Evolutionary conservation across 2,797 vertebrate species (phyloP), one percentile per base, ranked within the genome.

Genomic region (Oreochromis grahami): DNA sequence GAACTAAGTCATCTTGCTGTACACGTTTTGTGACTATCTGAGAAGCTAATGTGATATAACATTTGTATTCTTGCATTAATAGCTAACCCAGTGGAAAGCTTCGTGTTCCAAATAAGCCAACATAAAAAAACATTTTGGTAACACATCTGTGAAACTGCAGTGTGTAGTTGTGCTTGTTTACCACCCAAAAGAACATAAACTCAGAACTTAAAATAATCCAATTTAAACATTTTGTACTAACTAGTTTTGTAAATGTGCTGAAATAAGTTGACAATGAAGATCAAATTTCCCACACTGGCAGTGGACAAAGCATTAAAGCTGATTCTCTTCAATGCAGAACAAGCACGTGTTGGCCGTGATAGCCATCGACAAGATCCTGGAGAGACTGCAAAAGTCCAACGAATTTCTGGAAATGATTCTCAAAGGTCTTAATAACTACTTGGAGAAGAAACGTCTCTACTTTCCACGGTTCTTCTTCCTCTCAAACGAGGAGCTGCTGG

Each of bases 401-500:
- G 95, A 97, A 76, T 92, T 98, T 79, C 93, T 98, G 91, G 97
- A 98, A 79, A 91, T 97, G 80, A 98, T 99, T 90, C 96, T 98
- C 50, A 98, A 98, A 90, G 97, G 97, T 82, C 97, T 98, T 26
- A 98, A 98, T 87, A 97, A 97, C 81, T 98, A 99, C 90, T 93
- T 99, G 92, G 98, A 98, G 91, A 98, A 97, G 94, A 98, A 98
- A 81, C 96, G 97, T 13, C 96, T 99, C 13, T 98, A 93, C 87
- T 99, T 99, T 55, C 97, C 98, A n/a, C 96, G 98, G 53, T 99
- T 99, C 93, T 99, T 98, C 93, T 98, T 99, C 93, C 93, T 98
- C 50, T 98, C 98, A 26, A 98, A 98, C 8, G 98, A 98, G 53
- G 98, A 99, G 90, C 96, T 98, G 74, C 97, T 98, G 84, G 97